Evolutionary conservation across 2,888 invertebrate species (phyloP).

Genomic region (Lucinisca nassula): DNA sequence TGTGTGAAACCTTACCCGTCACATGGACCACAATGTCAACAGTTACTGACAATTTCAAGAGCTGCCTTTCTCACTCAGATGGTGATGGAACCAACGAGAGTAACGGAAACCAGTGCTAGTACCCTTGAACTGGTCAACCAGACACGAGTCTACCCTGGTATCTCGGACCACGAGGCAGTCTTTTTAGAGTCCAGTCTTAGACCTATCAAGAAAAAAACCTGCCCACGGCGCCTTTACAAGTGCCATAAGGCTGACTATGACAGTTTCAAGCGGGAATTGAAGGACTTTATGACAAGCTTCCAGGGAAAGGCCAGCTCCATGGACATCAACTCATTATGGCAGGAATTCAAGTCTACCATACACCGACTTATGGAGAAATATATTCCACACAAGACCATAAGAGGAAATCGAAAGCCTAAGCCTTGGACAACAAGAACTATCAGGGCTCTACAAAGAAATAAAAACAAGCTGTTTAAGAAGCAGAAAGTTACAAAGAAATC

Average conservation of each 20-base stretch:
- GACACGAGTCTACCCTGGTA: background rate
- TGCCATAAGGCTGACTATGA: background rate
- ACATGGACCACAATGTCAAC: background rate
- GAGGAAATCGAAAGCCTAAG: background rate
- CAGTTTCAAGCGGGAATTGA: background rate
- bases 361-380: background rate
- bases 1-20: background rate
- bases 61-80: background rate
- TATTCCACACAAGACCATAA: too few species aligned
- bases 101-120: background rate
- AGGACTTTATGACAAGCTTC: background rate
- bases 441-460: background rate
- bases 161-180: conserved; percentile 11
- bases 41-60: background rate
- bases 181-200: background rate
- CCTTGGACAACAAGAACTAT: background rate
- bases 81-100: background rate
- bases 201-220: background rate
- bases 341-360: background rate
- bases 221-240: background rate
- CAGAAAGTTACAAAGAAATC: background rate
- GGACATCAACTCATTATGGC: background rate
- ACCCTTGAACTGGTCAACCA: background rate
- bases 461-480: background rate
- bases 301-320: background rate